A percentile compares a stretch with the other conserved stretches of the same genome.
These are phyloP conservation scores for Cecropterus lyciades DNA, from an alignment of 1,140 invertebrate genomes.

Conservation along the genomic window DNA sequence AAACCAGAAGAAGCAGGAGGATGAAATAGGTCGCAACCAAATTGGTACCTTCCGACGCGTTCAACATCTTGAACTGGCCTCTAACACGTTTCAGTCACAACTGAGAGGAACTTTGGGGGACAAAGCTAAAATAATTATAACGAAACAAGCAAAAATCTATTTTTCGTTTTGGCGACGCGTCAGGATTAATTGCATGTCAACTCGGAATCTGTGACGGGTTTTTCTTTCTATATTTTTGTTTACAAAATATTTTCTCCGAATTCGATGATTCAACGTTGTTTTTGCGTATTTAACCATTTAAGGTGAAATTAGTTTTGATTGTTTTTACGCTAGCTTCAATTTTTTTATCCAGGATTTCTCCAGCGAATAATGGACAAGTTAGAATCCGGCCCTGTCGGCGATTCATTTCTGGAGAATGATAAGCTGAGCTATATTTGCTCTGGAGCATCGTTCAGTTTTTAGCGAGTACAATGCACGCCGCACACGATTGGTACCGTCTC, in stretches of 20 bases:
- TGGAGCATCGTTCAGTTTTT: conserved; percentile 55
- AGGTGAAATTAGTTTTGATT: not conserved
- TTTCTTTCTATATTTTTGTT: conserved; percentile 43
- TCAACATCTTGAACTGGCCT: conserved; percentile 57
- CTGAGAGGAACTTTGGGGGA: conserved; percentile 42
- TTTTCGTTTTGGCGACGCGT: conserved; percentile 61
- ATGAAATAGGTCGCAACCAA: conserved; percentile 71
- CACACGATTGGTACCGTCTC: conserved; percentile 14
- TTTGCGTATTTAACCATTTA: too few species aligned
- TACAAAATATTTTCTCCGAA: conserved; percentile 38
- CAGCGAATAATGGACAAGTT: conserved; percentile 36
- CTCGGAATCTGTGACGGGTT: conserved; percentile 40
- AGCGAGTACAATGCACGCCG: conserved; percentile 32
- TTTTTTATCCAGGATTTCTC: conserved; percentile 44
- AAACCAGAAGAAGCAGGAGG: conserved; percentile 63
- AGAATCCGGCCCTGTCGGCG: conserved; percentile 57
- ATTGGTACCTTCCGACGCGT: conserved; percentile 64
- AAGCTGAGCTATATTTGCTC: conserved; percentile 66
- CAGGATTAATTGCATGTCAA: conserved; percentile 66
- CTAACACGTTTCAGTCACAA: conserved; percentile 47
- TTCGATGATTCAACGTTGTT: conserved; percentile 26
- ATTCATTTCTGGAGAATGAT: conserved; percentile 76
- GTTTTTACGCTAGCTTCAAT: not conserved
- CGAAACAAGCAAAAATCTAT: conserved; percentile 58
- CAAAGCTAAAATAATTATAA: conserved; percentile 51